These are phyloP conservation scores for Drosophila multiciliata DNA, from an alignment of 2,888 invertebrate species.

Conservation along the genomic window DNA sequence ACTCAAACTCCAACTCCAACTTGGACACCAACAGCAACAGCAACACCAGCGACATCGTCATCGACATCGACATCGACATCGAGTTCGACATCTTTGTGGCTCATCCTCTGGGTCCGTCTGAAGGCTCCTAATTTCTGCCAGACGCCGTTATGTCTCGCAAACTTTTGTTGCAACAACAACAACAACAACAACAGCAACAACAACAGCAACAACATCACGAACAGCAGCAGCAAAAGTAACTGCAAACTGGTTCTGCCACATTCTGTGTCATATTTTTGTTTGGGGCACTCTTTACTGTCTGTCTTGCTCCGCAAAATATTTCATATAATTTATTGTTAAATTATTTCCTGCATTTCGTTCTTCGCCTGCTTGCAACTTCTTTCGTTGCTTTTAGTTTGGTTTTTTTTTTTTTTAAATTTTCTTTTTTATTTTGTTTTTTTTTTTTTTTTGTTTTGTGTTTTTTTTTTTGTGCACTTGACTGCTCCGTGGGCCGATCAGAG, in stretches of 20 bases:
- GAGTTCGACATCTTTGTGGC: slow-evolving; percentile 47
- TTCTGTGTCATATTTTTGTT: slow-evolving; percentile 60
- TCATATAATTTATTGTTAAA: slow-evolving; percentile 75
- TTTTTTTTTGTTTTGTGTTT: neutral
- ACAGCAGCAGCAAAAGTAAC: slow-evolving; percentile 22
- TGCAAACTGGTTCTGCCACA: slow-evolving; percentile 60
- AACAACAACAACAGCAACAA: slow-evolving; percentile 16
- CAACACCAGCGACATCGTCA: neutral
- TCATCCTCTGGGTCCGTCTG: slow-evolving; percentile 37
- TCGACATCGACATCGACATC: slow-evolving; percentile 19
- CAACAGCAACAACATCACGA: slow-evolving; percentile 1
- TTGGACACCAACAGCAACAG: neutral
- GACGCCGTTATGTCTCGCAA: slow-evolving; percentile 77
- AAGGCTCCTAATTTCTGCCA: slow-evolving; percentile 46
- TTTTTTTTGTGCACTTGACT: slow-evolving; percentile 26
- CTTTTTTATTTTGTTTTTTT: neutral
- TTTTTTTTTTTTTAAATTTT: neutral
- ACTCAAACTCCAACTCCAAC: slow-evolving; percentile 1
- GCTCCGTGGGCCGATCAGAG: slow-evolving; percentile 31
- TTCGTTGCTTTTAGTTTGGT: slow-evolving; percentile 5
- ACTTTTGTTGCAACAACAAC: slow-evolving; percentile 36
- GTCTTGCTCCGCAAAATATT: slow-evolving; percentile 47
- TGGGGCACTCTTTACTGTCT: slow-evolving; percentile 15
- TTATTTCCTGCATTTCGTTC: slow-evolving; percentile 59
- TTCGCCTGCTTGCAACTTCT: slow-evolving; percentile 8